A percentile compares a stretch with the other conserved stretches of the same genome.
Evolutionary conservation across 2,113 vertebrate species (phyloP).

Genomic region (Chelonoidis abingdonii): DNA sequence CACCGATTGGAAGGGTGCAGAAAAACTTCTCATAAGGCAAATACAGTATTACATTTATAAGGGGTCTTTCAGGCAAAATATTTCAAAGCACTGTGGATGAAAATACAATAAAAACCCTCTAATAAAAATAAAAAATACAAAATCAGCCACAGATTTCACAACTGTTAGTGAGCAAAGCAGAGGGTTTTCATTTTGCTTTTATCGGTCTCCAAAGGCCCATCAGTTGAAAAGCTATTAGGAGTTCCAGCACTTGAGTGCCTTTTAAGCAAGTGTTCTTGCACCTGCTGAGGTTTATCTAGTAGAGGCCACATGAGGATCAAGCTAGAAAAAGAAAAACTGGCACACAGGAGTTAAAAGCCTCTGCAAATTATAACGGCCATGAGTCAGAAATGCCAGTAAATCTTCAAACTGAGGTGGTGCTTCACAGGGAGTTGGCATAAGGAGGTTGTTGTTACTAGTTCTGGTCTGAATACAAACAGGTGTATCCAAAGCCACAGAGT

Average conservation of each 20-base stretch:
- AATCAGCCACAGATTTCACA: neutral
- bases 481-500: neutral
- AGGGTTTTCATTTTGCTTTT: neutral
- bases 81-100: neutral
- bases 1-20: neutral
- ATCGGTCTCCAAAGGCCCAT: neutral
- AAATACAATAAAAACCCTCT: neutral
- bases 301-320: neutral
- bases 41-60: neutral
- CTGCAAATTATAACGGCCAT: neutral
- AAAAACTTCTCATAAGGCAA: neutral
- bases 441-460: constrained; percentile 26
- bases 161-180: neutral
- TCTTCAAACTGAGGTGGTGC: neutral
- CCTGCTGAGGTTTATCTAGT: neutral
- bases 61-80: neutral
- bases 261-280: neutral
- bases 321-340: neutral
- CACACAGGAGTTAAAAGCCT: neutral
- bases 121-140: neutral
- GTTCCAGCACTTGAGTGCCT: neutral
- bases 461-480: neutral
- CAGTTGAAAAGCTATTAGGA: neutral
- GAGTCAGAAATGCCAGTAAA: neutral
- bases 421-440: neutral